Evolutionary conservation across 2,888 invertebrate species (phyloP), one percentile per base, ranked within the genome.

Genomic region (Eupithecia inturbata): DNA sequence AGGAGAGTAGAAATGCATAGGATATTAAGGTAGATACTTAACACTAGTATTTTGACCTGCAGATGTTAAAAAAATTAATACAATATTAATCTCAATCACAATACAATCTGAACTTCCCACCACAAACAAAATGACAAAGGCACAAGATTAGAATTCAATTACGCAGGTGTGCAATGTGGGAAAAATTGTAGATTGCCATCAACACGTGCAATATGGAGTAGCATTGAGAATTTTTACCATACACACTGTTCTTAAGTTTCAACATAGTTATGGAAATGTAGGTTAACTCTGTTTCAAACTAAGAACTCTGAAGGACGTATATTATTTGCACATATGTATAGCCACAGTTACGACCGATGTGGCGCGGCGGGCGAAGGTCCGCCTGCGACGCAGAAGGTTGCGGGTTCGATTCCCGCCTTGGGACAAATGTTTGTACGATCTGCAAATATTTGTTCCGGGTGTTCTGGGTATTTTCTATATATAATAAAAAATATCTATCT

Each of bases 221-320:
- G 76, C 77, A 77, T 77, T 79, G 74, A 77, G 78, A 73, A 74
- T 79, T 78, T 79, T 80, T 75, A 77, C 77, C 70, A 75, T 78
- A 75, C 68, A 73, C 68, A 78, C 76, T 70, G 75, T 67, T 76
- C 69, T 71, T 22, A 67, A 49, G 73, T 80, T 80, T 79, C 80
- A 70, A 71, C 79, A 79, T 67, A 60, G 28, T 64, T 39, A 68
- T 26, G 57, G 22, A 67, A 78, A 33, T 78, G 79, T 80, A 77
- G 80, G 80, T 77, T 78, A 73, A 68, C 71, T 78, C 69, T 76
- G 67, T 71, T 77, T 45, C 45, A 68, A 73, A 62, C 66, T 39
- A 62, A 69, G 70, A 77, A 72, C 73, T 57, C 36, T 73, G 72
- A 79, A 78, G 77, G 74, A 75, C 77, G 57, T 68, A 68, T 57